Evolutionary conservation across 2,113 vertebrate genomes (phyloP).

Genomic region (Benitochromis conjunctus): DNA sequence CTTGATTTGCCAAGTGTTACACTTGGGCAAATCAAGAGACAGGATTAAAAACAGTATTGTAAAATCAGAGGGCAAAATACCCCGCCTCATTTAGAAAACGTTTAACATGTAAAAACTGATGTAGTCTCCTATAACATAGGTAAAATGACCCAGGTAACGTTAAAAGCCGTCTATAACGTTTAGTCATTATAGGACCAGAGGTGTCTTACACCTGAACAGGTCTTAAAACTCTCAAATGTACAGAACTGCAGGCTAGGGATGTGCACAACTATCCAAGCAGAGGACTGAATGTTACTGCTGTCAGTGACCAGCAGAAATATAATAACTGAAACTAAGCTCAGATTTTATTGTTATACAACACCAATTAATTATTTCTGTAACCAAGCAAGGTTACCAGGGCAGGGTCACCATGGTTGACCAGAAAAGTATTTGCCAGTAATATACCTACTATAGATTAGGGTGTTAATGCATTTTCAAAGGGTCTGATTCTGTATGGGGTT

Average conservation of each 20-base stretch:
- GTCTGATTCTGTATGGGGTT: accelerated
- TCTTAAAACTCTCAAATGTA: background rate
- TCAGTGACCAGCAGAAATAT: background rate
- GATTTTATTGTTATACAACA: background rate
- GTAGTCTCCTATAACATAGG: background rate
- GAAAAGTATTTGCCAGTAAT: background rate
- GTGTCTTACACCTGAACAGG: background rate
- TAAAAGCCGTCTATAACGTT: background rate
- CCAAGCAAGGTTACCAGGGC: background rate
- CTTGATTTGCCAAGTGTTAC: background rate
- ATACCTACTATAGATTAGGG: background rate
- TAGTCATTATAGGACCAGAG: background rate
- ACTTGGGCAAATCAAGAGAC: background rate
- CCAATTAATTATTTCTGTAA: background rate
- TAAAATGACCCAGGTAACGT: background rate
- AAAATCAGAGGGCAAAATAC: background rate
- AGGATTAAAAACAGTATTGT: background rate
- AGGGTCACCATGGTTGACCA: no score
- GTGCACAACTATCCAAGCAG: background rate
- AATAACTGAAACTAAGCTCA: background rate
- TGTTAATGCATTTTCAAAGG: background rate
- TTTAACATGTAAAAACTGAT: background rate
- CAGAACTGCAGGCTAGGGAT: background rate
- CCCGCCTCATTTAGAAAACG: background rate
- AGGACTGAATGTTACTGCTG: background rate